These are phyloP conservation scores for Anneissia japonica DNA, from an alignment of 35 echinoderm and acorn worm genomes.

Conservation along the genomic window DNA sequence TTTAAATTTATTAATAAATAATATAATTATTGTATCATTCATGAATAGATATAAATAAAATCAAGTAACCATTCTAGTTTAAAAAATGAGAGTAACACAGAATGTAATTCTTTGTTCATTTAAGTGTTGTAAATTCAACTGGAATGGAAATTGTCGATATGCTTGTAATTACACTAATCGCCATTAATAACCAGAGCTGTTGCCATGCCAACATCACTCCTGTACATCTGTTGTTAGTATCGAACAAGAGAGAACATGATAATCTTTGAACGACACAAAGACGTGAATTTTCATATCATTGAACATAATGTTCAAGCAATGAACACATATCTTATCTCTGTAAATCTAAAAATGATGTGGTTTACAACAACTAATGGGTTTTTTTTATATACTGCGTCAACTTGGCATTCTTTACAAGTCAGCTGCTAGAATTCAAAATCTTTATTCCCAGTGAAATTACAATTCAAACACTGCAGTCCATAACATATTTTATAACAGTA, in stretches of 20 bases:
- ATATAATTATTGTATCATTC: no score
- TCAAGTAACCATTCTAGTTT: neutral
- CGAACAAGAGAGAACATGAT: neutral
- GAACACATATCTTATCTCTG: neutral
- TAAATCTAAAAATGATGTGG: neutral
- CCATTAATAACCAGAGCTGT: neutral
- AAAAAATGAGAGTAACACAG: neutral
- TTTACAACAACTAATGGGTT: neutral
- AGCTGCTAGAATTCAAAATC: no score
- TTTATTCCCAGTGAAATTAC: no score
- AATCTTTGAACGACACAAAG: neutral
- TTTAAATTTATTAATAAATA: no score
- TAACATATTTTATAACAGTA: neutral
- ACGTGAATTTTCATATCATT: neutral
- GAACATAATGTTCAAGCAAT: neutral
- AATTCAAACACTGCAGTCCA: no score
- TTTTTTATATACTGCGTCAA: no score
- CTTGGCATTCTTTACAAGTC: no score
- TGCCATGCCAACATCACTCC: neutral
- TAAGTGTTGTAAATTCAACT: neutral
- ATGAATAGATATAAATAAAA: neutral
- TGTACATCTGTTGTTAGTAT: neutral
- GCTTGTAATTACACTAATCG: neutral
- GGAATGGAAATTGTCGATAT: neutral
- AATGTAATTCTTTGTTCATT: neutral